These are phyloP conservation scores for Sceliomorpha sp. DNA, from an alignment of 2,888 invertebrate species.

Conservation along the genomic window DNA sequence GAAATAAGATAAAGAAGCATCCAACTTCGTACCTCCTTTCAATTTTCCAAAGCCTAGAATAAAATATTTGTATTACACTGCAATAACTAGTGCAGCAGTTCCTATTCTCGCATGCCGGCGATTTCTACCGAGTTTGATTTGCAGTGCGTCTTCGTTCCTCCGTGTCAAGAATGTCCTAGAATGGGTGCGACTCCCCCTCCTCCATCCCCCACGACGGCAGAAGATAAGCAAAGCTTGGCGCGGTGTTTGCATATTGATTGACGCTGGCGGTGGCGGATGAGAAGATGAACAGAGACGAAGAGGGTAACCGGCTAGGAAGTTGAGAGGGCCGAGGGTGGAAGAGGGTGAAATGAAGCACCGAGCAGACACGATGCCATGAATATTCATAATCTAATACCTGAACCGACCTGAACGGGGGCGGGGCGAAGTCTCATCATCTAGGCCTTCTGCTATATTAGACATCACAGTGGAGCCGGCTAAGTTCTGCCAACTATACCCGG, in stretches of 20 bases:
- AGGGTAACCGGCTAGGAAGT: constrained; percentile 45
- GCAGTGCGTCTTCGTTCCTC: constrained; percentile 43
- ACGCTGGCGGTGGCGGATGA: constrained; percentile 63
- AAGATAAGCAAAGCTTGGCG: constrained; percentile 78
- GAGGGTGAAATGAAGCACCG: constrained; percentile 80
- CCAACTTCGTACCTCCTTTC: too few relatives aligned
- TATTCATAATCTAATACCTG: constrained; percentile 81
- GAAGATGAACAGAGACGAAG: constrained; percentile 50
- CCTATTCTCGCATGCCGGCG: constrained; percentile 45
- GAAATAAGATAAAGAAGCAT: too few relatives aligned
- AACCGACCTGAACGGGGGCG: constrained; percentile 74
- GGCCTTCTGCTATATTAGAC: constrained; percentile 78
- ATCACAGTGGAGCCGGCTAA: constrained; percentile 60
- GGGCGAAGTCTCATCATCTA: constrained; percentile 69
- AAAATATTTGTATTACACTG: constrained; percentile 19
- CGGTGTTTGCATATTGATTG: constrained; percentile 79
- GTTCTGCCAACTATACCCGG: constrained; percentile 53
- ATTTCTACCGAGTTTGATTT: constrained; percentile 50
- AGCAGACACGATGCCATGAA: constrained; percentile 80
- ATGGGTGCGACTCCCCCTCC: constrained; percentile 49
- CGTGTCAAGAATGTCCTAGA: constrained; percentile 55
- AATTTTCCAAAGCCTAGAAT: too few relatives aligned
- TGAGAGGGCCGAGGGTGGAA: constrained; percentile 55
- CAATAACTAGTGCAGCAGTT: constrained; percentile 18
- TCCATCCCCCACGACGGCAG: constrained; percentile 50